These are phyloP conservation scores for Macrostomum lignano DNA, from an alignment of 1,140 invertebrate species.

Conservation along the genomic window DNA sequence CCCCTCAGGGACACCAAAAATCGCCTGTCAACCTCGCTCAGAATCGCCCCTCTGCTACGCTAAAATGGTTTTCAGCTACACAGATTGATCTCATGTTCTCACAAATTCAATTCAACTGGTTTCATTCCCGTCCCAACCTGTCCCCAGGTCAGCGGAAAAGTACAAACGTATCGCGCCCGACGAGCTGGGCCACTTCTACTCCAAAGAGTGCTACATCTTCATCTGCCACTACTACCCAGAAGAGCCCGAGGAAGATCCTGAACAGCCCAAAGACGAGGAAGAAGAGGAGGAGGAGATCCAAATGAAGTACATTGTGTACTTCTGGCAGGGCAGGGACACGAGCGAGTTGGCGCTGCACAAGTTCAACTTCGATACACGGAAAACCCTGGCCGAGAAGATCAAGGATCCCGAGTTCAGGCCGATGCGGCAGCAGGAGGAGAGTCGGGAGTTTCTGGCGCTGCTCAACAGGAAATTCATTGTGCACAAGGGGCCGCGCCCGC, in stretches of 20 bases:
- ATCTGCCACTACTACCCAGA: constrained; percentile 41
- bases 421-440: constrained; percentile 54
- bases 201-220: constrained; percentile 86
- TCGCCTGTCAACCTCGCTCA: no score
- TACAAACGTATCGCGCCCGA: constrained; percentile 5
- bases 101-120: no score
- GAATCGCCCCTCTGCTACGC: no score
- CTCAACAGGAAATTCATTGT: constrained; percentile 85
- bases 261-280: constrained; percentile 44
- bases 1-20: no score
- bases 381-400: background rate
- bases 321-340: constrained; percentile 90
- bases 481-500: constrained; percentile 51
- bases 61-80: no score
- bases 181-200: constrained; percentile 46
- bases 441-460: constrained; percentile 87
- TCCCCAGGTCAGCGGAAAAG: no score
- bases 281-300: background rate
- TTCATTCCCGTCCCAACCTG: no score
- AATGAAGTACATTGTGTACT: constrained; percentile 72
- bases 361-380: constrained; percentile 58
- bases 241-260: constrained; percentile 33
- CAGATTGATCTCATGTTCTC: no score
- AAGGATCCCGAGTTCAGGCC: constrained; percentile 6
- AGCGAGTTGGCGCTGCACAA: constrained; percentile 97